phyloP scores from a whole-genome alignment of 2,797 vertebrate species.

The Coregonus ussuriensis region DNA sequence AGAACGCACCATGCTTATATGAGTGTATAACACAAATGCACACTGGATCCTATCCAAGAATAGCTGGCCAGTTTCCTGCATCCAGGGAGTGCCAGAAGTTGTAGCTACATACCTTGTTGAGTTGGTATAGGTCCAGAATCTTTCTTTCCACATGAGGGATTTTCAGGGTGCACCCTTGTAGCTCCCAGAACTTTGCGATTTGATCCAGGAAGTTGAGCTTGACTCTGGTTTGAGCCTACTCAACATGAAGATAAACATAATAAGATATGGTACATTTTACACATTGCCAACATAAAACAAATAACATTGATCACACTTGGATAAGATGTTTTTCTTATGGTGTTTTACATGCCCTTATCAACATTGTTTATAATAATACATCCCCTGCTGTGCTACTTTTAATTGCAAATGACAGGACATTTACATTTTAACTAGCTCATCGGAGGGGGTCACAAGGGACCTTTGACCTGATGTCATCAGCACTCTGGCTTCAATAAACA shows the following conservation, averaged over 20 bases:
- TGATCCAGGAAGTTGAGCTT: slow-evolving; percentile 98
- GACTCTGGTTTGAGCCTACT: slow-evolving; percentile 94
- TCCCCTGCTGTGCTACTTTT: not conserved
- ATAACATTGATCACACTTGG: not conserved
- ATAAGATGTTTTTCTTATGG: too few relatives aligned
- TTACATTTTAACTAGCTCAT: slow-evolving; percentile 1
- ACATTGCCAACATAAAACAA: not conserved
- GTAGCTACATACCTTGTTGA: slow-evolving; percentile 84
- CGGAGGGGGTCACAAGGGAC: not conserved
- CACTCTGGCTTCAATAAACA: slow-evolving; percentile 6
- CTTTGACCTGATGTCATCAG: slow-evolving; percentile 19
- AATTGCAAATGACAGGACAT: not conserved
- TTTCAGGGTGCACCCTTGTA: slow-evolving; percentile 96
- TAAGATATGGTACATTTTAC: not conserved
- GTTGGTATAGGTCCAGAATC: slow-evolving; percentile 94
- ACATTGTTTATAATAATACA: not conserved
- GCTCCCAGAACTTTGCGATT: slow-evolving; percentile 98
- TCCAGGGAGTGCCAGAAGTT: not conserved
- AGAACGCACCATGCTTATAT: not conserved
- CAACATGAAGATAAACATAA: slow-evolving; percentile 20
- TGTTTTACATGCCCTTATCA: not conserved
- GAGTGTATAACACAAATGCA: not conserved
- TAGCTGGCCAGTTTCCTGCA: not conserved
- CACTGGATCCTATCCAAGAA: not conserved
- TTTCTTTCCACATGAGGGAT: slow-evolving; percentile 98